A percentile compares a stretch with the other conserved stretches of the same genome.
Evolutionary conservation across 2,797 vertebrate species (phyloP).

Genomic region (Danio kyathit): DNA sequence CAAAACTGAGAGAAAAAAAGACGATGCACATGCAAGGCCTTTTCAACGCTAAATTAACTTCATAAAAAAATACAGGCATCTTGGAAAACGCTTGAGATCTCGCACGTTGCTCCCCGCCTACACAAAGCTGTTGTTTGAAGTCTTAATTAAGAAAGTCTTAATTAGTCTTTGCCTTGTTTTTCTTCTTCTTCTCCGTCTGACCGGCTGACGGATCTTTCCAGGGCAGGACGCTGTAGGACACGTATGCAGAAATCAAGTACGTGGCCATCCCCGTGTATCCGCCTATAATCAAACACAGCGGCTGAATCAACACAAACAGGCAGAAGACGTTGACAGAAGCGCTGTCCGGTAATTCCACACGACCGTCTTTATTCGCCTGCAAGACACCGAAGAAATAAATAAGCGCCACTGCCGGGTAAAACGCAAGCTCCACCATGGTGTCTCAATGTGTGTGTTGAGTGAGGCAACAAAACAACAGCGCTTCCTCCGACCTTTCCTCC

Average conservation of each 20-base stretch:
- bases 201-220: slow-evolving; percentile 65
- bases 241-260: slow-evolving; percentile 76
- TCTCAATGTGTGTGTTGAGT: not conserved
- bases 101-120: slow-evolving; percentile 9
- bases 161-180: slow-evolving; percentile 69
- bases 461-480: not conserved
- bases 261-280: slow-evolving; percentile 79
- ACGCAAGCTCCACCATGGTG: slow-evolving; percentile 76
- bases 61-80: not conserved
- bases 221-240: slow-evolving; percentile 81
- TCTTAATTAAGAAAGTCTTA: not conserved
- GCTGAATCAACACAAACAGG: slow-evolving; percentile 82
- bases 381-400: slow-evolving; percentile 82
- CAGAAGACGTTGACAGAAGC: slow-evolving; percentile 84
- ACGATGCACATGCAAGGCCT: not conserved
- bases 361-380: slow-evolving; percentile 71
- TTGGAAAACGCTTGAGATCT: not conserved
- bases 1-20: slow-evolving; percentile 11
- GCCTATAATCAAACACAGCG: slow-evolving; percentile 78
- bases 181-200: slow-evolving; percentile 51
- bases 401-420: slow-evolving; percentile 81
- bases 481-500: slow-evolving; percentile 52
- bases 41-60: not conserved
- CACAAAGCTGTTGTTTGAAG: slow-evolving; percentile 37
- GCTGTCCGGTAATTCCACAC: slow-evolving; percentile 75